Conservation (phyloP, 2,888 invertebrate genomes). For the Caenorhabditis parvicauda region DNA sequence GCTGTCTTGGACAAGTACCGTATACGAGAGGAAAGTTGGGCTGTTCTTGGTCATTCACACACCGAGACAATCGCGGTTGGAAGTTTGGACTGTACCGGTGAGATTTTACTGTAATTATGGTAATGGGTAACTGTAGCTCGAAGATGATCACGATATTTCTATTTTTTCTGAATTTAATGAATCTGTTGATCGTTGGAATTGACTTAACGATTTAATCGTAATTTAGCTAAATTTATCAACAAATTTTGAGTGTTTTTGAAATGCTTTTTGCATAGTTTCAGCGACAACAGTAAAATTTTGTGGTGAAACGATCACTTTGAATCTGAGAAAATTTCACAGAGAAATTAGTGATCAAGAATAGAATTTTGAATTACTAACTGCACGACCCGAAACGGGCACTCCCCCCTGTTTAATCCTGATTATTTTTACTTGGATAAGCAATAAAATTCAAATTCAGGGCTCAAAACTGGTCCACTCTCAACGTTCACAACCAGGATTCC, state of each 20-base stretch:
- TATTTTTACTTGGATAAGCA: not conserved
- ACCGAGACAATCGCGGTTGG: constrained; percentile 84
- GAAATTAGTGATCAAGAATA: not conserved
- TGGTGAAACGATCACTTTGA: too few species aligned
- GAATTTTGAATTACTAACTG: not conserved
- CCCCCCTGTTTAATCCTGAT: too few species aligned
- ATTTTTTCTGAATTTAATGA: too few species aligned
- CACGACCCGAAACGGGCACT: not conserved
- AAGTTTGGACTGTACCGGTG: constrained; percentile 78
- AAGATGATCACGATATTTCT: too few species aligned
- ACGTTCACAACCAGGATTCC: not conserved
- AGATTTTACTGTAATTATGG: constrained; percentile 71
- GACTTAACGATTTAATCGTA: too few species aligned
- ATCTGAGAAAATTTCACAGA: not conserved
- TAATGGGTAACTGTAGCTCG: too few species aligned
- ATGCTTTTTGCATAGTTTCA: too few species aligned
- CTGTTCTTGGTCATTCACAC: constrained; percentile 89
- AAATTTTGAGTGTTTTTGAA: not conserved
- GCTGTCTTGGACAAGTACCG: constrained; percentile 22
- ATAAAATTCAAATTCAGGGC: not conserved
- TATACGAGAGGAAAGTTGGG: constrained; percentile 35
- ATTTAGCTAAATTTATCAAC: not conserved
- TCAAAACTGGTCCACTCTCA: not conserved
- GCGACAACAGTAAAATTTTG: too few species aligned
- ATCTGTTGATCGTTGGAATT: too few species aligned